Evolutionary conservation across 2,113 vertebrate genomes (phyloP).

Genomic region (Tympanuchus pallidicinctus): DNA sequence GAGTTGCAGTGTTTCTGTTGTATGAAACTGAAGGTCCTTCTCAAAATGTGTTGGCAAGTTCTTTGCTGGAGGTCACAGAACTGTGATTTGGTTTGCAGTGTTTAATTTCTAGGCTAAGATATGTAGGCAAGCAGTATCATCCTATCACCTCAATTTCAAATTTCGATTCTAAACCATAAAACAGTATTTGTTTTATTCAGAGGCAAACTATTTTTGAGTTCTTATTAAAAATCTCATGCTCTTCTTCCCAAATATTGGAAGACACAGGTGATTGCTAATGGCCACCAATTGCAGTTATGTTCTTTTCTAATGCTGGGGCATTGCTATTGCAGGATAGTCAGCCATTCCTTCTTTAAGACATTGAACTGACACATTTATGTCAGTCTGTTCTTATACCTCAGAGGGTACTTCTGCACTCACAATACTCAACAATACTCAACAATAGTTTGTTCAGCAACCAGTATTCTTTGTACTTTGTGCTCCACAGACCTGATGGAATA

Average conservation of each 20-base stretch:
- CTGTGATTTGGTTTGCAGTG: background rate
- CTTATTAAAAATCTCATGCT: background rate
- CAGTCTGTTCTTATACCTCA: background rate
- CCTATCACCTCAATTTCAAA: background rate
- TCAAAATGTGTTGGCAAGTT: background rate
- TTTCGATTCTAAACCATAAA: background rate
- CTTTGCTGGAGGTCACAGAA: background rate
- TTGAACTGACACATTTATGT: background rate
- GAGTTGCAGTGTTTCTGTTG: background rate
- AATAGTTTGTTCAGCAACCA: background rate
- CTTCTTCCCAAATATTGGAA: background rate
- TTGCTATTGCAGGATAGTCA: rapidly evolving
- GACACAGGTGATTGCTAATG: background rate
- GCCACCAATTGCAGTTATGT: background rate
- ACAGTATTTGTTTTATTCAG: background rate
- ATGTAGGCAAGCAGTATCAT: background rate
- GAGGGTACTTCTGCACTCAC: background rate
- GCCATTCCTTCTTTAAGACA: background rate
- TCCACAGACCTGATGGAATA: background rate
- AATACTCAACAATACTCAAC: too few species aligned
- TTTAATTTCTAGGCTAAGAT: background rate
- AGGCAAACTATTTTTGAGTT: background rate
- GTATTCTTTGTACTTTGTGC: background rate
- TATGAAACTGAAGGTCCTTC: background rate
- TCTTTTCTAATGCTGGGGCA: background rate